Conservation (phyloP, 1,140 invertebrate genomes). For the Euglossa dilemma region DNA sequence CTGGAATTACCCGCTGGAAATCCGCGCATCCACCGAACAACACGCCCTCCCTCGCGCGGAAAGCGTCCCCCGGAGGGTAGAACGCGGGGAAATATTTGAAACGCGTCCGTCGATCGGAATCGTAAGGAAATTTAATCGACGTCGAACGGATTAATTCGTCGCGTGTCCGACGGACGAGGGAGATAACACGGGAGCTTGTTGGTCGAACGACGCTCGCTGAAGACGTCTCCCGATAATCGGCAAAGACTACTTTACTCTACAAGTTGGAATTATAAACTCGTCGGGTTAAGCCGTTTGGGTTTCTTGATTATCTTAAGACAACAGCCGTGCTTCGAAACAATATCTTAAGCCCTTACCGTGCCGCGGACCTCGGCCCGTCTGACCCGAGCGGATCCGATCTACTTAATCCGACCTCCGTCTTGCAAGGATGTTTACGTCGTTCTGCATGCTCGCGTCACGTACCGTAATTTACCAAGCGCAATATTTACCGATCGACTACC, state of each 20-base stretch:
- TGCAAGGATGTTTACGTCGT: constrained; percentile 71
- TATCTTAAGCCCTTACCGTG: constrained; percentile 74
- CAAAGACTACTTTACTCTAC: not conserved
- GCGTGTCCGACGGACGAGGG: too few relatives aligned
- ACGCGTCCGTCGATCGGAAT: not conserved
- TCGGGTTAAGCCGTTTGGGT: constrained; percentile 76
- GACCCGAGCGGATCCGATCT: constrained; percentile 77
- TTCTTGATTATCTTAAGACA: constrained; percentile 80
- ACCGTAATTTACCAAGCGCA: constrained; percentile 58
- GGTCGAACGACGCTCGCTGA: not conserved
- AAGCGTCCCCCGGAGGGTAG: not conserved
- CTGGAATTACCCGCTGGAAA: constrained; percentile 28
- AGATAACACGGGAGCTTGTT: not conserved
- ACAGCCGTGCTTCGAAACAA: constrained; percentile 78
- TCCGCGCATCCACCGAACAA: not conserved
- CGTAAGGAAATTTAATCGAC: not conserved
- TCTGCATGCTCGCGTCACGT: constrained; percentile 59
- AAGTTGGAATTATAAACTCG: constrained; percentile 71
- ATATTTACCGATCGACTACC: constrained; percentile 51
- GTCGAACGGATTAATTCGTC: not conserved
- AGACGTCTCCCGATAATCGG: not conserved
- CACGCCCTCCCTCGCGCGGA: not conserved
- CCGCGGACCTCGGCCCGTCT: constrained; percentile 74
- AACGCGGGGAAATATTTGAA: not conserved
- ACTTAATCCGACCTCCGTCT: constrained; percentile 78